Conservation (phyloP, 2,888 invertebrate genomes). For the Campaea margaritaria region DNA sequence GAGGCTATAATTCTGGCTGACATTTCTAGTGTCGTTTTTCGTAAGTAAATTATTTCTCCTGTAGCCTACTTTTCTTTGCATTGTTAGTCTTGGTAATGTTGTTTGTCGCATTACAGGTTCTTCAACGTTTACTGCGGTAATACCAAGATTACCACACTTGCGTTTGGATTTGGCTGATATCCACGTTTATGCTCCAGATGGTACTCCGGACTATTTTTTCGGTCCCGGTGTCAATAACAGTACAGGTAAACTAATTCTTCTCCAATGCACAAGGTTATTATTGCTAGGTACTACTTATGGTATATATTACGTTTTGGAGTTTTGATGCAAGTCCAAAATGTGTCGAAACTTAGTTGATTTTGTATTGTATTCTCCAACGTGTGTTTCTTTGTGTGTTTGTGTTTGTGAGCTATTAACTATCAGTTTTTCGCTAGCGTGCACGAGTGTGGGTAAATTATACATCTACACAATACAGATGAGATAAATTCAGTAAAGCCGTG, state of each 20-base stretch:
- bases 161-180: conserved; percentile 32
- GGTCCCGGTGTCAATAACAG: conserved; percentile 32
- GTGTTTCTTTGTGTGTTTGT: too few species aligned
- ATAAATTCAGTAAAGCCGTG: too few species aligned
- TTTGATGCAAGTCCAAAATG: too few species aligned
- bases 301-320: too few species aligned
- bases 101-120: conserved; percentile 17
- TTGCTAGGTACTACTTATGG: too few species aligned
- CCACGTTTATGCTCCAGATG: conserved; percentile 20
- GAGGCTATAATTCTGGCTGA: conserved; percentile 28
- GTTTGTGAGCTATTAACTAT: too few species aligned
- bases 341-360: too few species aligned
- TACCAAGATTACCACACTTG: conserved; percentile 31
- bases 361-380: too few species aligned
- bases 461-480: too few species aligned
- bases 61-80: too few species aligned
- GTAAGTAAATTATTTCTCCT: conserved; percentile 27
- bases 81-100: neutral
- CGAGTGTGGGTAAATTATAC: too few species aligned
- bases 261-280: too few species aligned
- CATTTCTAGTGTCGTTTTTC: conserved; percentile 3
- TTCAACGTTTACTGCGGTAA: conserved; percentile 33
- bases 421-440: neutral
- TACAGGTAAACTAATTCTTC: conserved; percentile 22
- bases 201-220: conserved; percentile 8